Evolutionary conservation across 2,113 vertebrate genomes (phyloP), one percentile per base, ranked within the genome.

Genomic region (Xyliphius kryptos): DNA sequence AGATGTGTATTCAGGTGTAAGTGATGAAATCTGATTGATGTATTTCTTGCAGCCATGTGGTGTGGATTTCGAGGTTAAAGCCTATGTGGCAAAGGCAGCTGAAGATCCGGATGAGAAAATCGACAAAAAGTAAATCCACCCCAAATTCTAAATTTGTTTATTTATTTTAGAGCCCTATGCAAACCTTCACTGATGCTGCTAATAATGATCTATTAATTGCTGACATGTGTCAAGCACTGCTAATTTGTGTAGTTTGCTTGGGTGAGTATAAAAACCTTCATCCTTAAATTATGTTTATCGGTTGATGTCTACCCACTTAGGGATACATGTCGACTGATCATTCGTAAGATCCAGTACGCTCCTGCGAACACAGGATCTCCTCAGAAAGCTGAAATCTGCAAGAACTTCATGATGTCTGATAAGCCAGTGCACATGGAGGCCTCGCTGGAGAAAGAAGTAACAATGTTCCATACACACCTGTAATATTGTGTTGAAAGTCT

Each of bases 321-420:
- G 83, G 90, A 95, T 74, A 91, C 88, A 0, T 90, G 90, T 56
- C 81, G 88, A 11, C 89, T 96, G 64, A 38, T 94, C 69, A 84
- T 96, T 55, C 86, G 89, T 50, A 98, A 97, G 85, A 83, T 96
- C 47, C 92, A 95, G 84, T 94, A 81, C 0, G 92, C 91, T 2
- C 89, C 91, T 0, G 0, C 56, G 1, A 63, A 83, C 21, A 71
- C 65, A 0, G 85, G 85, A 9, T 44, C 79, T 0, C 87, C 87
- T 5, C 88, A 91, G 0, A 86, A 72, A 44, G 78, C 87, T 0
- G 89, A 95, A 9, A 79, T 89, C 55, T 88, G 85, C 50, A 87
- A 85, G 64, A 89, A 84, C 77, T 97, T 97, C 83, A 92, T 98
- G 87, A 89, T 92, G 88, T 95, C 93, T 0, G 91, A 93, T 83